A percentile compares a stretch with the other conserved stretches of the same genome.
Conservation (phyloP, 2,113 vertebrate species). For the Pseudonaja textilis region DNA sequence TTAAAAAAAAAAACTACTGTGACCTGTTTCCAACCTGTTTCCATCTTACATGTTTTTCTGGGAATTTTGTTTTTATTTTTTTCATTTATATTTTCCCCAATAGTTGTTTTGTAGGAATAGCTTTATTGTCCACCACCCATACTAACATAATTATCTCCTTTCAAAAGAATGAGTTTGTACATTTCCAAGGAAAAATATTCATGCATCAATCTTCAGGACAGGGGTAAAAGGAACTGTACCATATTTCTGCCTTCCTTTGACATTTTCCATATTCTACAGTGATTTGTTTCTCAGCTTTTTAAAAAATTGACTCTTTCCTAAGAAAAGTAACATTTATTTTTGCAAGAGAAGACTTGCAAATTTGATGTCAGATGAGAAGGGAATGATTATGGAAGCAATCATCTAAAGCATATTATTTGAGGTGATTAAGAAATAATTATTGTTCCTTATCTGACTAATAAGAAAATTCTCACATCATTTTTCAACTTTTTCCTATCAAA, state of each 20-base stretch:
- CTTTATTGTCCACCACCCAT: not conserved
- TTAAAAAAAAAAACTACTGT: not conserved
- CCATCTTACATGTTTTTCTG: not conserved
- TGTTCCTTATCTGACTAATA: not conserved
- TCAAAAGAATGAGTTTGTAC: conserved; percentile 19
- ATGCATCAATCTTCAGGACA: conserved; percentile 38
- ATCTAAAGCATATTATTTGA: not conserved
- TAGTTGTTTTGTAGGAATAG: not conserved
- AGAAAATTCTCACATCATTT: conserved; percentile 22
- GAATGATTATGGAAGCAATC: not conserved
- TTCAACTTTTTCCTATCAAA: not conserved
- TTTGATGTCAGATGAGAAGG: not conserved
- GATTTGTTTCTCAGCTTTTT: conserved; percentile 22
- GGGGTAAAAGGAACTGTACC: conserved; percentile 35
- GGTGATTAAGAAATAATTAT: not conserved
- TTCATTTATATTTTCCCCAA: not conserved
- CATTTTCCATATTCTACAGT: conserved; percentile 25
- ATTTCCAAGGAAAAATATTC: conserved; percentile 36
- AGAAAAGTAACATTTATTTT: not conserved
- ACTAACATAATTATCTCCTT: not conserved
- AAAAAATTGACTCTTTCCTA: conserved; percentile 1
- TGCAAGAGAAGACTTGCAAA: not conserved
- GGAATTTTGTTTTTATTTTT: conserved; percentile 4
- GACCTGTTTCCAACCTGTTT: not conserved
- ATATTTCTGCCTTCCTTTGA: conserved; percentile 43